Evolutionary conservation across 2,113 vertebrate genomes (phyloP), one percentile per base, ranked within the genome.

Genomic region (Perognathus longimembris): DNA sequence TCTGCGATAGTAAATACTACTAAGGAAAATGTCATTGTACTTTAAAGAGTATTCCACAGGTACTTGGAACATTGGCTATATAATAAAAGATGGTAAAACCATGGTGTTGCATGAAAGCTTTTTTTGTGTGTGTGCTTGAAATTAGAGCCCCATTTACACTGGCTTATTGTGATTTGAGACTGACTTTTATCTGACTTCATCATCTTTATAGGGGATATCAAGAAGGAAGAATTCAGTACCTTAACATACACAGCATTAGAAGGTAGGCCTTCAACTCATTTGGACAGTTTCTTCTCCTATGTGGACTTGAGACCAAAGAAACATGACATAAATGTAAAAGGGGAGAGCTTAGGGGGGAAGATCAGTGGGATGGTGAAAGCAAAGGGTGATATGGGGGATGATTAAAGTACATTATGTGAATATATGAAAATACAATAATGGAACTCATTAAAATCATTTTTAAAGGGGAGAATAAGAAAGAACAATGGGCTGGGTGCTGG

Each of bases 81-180:
- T 85, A 91, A 88, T 90, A 91, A 96, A 95, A 90, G 50, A 28
- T 89, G 42, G 36, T 66, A 3, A 45, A 75, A 50, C 73, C 6
- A 3, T 54, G 42, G 17, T 91, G 11, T 77, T 80, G 61, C 59
- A 14, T 90, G 83, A 75, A 90, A 83, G 50, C 50, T 15, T 54
- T 15, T 54, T 63, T 91, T 85, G 91, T 85, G 90, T 94, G 86
- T 30, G 42, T 93, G 15, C 77, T 90, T 76, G 86, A 94, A 85
- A 83, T 42, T 88, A 77, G 88, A 64, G 36, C 21, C 34, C 34
- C 34, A 32, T 67, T 78, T 82, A 76, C 5, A 69, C 40, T 74
- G 61, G 57, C n/a, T 85, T 85, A 69, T 6, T 73, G 21, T 34
- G 69, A 69, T 78, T 50, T 32, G 77, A 88, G 59, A n/a, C 36